These are phyloP conservation scores for Melangyna quadrimaculata DNA, from an alignment of 2,888 invertebrate genomes.

Conservation along the genomic window DNA sequence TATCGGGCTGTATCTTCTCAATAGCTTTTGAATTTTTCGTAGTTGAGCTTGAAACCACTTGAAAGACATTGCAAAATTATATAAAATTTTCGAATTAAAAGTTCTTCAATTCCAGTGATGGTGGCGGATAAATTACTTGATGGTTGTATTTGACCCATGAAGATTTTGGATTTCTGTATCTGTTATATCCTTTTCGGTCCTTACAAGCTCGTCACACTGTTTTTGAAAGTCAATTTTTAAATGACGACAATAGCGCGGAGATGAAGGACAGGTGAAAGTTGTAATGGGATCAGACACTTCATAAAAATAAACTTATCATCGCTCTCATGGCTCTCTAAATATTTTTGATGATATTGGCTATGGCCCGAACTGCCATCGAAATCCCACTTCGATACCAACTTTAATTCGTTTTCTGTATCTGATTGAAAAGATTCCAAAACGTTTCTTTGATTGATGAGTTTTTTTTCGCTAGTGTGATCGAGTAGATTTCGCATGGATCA, in stretches of 20 bases:
- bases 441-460: neutral
- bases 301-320: conserved; percentile 3
- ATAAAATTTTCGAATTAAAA: neutral
- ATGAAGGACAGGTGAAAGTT: neutral
- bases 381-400: neutral
- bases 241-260: neutral
- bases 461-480: no score
- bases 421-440: neutral
- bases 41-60: neutral
- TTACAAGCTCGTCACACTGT: neutral
- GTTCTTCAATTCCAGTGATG: neutral
- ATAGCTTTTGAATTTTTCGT: no score
- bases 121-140: no score
- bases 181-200: conserved; percentile 1
- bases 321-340: neutral
- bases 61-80: neutral
- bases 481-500: no score
- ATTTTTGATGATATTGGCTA: conserved; percentile 10
- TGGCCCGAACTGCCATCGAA: no score
- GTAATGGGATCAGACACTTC: neutral
- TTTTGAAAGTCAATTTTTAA: neutral
- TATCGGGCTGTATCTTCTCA: no score
- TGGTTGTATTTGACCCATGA: neutral
- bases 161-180: neutral
- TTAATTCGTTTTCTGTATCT: neutral